These are phyloP conservation scores for Pogonomyrmex californicus DNA, from an alignment of 1,140 invertebrate genomes.

Conservation along the genomic window DNA sequence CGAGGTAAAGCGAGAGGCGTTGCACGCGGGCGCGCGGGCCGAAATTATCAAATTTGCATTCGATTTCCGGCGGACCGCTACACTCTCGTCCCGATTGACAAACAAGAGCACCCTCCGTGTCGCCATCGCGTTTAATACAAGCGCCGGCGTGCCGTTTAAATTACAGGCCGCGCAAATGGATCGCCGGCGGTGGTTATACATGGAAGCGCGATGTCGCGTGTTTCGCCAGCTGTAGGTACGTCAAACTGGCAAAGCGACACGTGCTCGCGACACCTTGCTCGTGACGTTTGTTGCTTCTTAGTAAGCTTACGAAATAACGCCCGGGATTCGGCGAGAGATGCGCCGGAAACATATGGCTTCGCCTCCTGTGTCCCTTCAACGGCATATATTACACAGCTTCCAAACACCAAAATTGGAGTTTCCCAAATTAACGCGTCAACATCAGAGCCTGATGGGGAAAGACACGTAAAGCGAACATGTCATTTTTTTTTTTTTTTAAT, in stretches of 20 bases:
- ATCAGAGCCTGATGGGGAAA: no score
- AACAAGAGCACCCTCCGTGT: conserved; percentile 60
- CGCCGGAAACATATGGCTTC: not conserved
- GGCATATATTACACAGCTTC: not conserved
- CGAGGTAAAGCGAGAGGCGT: conserved; percentile 26
- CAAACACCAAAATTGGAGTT: not conserved
- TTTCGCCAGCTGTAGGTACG: conserved; percentile 62
- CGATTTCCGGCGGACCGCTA: conserved; percentile 60
- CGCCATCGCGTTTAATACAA: conserved; percentile 60
- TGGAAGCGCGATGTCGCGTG: conserved; percentile 65
- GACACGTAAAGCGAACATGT: not conserved
- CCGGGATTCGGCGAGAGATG: not conserved
- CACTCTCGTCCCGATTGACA: conserved; percentile 69
- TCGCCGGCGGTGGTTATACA: conserved; percentile 51
- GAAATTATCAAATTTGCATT: conserved; percentile 76
- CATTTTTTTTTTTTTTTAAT: not conserved
- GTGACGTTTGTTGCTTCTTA: conserved; percentile 54
- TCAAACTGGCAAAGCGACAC: conserved; percentile 59
- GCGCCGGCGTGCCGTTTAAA: conserved; percentile 58
- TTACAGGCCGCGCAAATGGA: conserved; percentile 66
- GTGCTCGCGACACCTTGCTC: conserved; percentile 49
- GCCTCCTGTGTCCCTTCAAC: not conserved
- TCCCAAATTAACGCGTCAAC: not conserved
- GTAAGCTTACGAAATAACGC: conserved; percentile 37
- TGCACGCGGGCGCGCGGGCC: conserved; percentile 1